These are phyloP conservation scores for Bombus huntii DNA, from an alignment of 1,140 invertebrate genomes.

Conservation along the genomic window DNA sequence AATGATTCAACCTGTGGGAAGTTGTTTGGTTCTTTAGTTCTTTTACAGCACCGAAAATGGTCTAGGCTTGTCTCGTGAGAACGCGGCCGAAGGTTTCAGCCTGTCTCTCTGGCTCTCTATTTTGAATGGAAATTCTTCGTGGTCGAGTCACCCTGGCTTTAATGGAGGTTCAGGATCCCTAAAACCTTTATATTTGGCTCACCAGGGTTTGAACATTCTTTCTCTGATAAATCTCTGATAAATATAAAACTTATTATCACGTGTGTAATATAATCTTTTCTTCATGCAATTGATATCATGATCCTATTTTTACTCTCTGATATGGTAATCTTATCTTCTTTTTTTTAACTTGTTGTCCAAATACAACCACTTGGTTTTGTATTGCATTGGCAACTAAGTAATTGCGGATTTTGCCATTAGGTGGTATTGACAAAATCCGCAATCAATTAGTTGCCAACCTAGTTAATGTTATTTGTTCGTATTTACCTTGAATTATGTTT, in stretches of 20 bases:
- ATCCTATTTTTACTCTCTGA: neutral
- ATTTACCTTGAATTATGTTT: neutral
- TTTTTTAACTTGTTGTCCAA: no score
- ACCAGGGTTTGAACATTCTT: neutral
- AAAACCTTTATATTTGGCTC: slow-evolving; percentile 14
- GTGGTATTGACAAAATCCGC: no score
- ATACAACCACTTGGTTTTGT: no score
- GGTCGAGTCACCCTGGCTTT: slow-evolving; percentile 14
- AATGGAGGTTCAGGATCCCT: neutral
- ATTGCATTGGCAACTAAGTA: no score
- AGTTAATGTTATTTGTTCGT: neutral
- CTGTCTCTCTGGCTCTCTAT: slow-evolving; percentile 7
- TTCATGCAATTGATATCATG: neutral
- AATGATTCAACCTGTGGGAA: neutral
- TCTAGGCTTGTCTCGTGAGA: neutral
- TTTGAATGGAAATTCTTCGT: slow-evolving; percentile 33
- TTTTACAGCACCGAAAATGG: neutral
- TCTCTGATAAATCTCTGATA: neutral
- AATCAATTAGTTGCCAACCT: no score
- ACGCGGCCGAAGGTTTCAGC: neutral
- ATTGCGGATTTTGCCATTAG: no score
- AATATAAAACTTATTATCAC: neutral
- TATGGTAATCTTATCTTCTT: no score
- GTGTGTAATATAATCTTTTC: neutral
- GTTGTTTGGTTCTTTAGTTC: neutral